A percentile compares a stretch with the other conserved stretches of the same genome.
Evolutionary conservation across 2,113 vertebrate genomes (phyloP).

Genomic region (Cricetomys ansorgei): DNA sequence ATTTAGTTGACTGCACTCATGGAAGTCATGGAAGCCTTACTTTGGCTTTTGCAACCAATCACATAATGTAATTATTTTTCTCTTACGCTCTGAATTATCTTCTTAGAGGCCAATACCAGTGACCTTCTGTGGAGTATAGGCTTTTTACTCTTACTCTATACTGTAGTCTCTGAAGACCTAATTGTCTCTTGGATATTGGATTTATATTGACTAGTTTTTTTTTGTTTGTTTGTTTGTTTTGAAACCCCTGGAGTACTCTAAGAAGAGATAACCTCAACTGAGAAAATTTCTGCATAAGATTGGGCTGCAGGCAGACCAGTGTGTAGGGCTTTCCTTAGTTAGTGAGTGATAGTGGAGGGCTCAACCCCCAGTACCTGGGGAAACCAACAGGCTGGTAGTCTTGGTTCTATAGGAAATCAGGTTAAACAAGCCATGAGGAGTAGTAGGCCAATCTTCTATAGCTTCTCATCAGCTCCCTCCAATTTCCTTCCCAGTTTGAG

Average conservation of each 20-base stretch:
- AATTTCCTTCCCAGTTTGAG: not conserved
- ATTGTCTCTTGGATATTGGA: not conserved
- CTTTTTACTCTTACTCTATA: not conserved
- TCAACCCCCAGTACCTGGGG: no score
- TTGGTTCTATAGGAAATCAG: not conserved
- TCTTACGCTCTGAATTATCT: not conserved
- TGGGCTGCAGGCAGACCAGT: no score
- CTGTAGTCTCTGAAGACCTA: not conserved
- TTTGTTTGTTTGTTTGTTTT: not conserved
- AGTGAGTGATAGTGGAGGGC: not conserved
- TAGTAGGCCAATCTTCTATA: not conserved
- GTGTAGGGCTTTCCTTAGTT: not conserved
- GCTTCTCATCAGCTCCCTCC: no score
- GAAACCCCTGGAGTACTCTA: not conserved
- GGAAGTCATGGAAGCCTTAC: not conserved
- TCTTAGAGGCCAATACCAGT: not conserved
- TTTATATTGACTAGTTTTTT: not conserved
- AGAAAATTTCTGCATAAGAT: not conserved
- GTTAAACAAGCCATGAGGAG: accelerated
- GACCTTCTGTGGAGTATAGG: not conserved
- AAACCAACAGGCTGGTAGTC: not conserved
- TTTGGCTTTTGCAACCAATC: not conserved
- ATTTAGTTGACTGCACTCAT: not conserved
- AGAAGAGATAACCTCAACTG: not conserved
- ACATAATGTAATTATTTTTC: not conserved